Evolutionary conservation across 2,888 invertebrate species (phyloP), one percentile per base, ranked within the genome.

Genomic region (Hirtodrosophila confusa): DNA sequence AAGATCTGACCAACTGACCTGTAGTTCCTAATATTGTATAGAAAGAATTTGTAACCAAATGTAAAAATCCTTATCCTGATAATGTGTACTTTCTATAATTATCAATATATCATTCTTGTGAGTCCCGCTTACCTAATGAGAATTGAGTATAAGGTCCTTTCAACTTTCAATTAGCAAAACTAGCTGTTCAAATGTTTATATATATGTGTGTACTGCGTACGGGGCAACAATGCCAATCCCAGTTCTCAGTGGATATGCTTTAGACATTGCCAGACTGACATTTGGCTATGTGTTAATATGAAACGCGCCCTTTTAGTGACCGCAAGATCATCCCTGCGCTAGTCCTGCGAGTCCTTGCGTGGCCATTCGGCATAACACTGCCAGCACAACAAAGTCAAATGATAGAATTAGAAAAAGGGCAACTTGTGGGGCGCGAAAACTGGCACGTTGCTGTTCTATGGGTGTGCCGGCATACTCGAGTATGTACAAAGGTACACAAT

Each of bases 221-320:
- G 27, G 54, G 58, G 40, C 49, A 58, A 43, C 27, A 44, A 23
- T 33, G 88, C 86, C 86, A 80, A 87, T 69, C 86, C 86, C 80
- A 68, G 63, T 75, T 83, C 56, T 57, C 44, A 11, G 24, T 50
- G 54, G 39, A 40, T 50, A 10, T 48, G 44, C 29, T 35, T 24
- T 50, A 58, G 44, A 56, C 37, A 51, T 41, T 33, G 45, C 45
- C 47, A 70, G 70, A 57, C 73, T 73, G 73, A 57, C 73, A 73
- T 73, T 73, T 70, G 66, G 54, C 66, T 48, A 23, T 53, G 75
- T 77, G 66, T 78, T 85, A 82, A 73, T 75, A 74, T 69, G 66
- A 67, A 88, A 83, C 89, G 87, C 89, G 89, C 89, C 89, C 89
- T 89, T 89, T 89, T 85, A 74, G 87, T 79, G 74, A 76, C 76